Base-by-base conservation (phyloP, 2,113 vertebrate genomes). In the Gymnocephalus cernua region DNA sequence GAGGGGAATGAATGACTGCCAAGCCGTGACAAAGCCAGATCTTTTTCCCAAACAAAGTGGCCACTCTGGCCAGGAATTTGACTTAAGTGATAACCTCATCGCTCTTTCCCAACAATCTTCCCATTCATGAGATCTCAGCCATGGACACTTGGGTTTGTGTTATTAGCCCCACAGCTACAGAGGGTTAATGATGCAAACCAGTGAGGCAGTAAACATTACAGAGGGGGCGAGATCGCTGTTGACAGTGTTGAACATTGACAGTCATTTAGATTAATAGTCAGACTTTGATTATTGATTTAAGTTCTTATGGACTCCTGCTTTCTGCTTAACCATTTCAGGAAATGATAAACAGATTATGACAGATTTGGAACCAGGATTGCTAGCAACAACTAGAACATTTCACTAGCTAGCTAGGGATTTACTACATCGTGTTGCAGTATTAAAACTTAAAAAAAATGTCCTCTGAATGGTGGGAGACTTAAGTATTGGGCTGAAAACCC, bases 11-110 rank as follows among this genome's bases (percentile, higher is more conserved):
- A 91, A 77, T 74, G 82, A 74, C 79, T 85, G 86, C 83, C 86
- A 79, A 74, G 84, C 77, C 81, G 77, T 92, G 91, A 89, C 86
- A 88, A 84, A 87, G 79, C 81, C 87, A 88, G 92, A 91, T 92
- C 92, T 79, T 77, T 87, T 93, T 57, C 70, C 86, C 82, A 94
- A 92, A 94, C 91, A 93, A 94, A 93, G 92, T 92, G 93, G 84
- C 92, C 92, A 92, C 92, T 92, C 88, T 88, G 83, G 78, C 70
- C 57, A 83, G 88, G 92, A 93, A 94, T 94, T 88, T 91, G 91
- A 92, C 92, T 87, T 82, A 91, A 92, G 74, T 19, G 87, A 93
- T 93, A 90, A 92, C 91, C 91, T 65, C 45, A 10, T 44, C 53
- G 38, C 81, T 86, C 85, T 86, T 82, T 65, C 71, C 80, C 77